Evolutionary conservation across 2,113 vertebrate genomes (phyloP), one percentile per base, ranked within the genome.

Genomic region (Microtus pennsylvanicus): DNA sequence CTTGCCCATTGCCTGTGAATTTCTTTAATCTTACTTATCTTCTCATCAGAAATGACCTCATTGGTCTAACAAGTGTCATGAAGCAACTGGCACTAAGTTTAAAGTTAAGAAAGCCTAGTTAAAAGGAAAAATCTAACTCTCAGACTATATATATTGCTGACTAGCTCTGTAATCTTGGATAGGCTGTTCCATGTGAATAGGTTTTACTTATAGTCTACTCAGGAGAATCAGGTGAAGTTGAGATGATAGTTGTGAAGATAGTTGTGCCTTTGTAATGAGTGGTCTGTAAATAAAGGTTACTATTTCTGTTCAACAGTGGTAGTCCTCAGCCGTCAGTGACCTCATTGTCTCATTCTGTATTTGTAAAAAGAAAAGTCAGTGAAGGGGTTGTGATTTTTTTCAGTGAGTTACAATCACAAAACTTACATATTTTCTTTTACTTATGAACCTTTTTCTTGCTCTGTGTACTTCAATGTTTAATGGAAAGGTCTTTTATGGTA

Each of bases 301-400:
- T 86, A 3, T 85, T 28, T 72, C 69, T 80, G 21, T 58, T 90
- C 88, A 93, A 92, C 17, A 90, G 24, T 88, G 67, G 33, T 52
- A 89, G 30, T 91, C 87, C 74, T 95, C 28, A 69, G 45, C 38
- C 50, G 52, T 63, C 35, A 94, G 10, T 91, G 82, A 95, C 61
- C 69, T 87, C 17, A 76, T 76, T 89, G 50, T 96, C 87, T n/a
- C 35, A 74, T 61, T 28, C 72, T 81, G 8, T 86, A 35, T 89
- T 95, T 91, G 33, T 67, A 97, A 87, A 94, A 74, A 42, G 88
- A 87, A 94, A 74, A 42, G 88, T 65, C 55, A 50, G 1, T 1
- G 7, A 89, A 77, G 67, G 8, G 52, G 65, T 86, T 95, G 67
- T 89, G n/a, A 47, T 55, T 87, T 95, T 96, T 96, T 93, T 45